Conservation (phyloP, 2,888 invertebrate genomes). For the Camponotus fellah region DNA sequence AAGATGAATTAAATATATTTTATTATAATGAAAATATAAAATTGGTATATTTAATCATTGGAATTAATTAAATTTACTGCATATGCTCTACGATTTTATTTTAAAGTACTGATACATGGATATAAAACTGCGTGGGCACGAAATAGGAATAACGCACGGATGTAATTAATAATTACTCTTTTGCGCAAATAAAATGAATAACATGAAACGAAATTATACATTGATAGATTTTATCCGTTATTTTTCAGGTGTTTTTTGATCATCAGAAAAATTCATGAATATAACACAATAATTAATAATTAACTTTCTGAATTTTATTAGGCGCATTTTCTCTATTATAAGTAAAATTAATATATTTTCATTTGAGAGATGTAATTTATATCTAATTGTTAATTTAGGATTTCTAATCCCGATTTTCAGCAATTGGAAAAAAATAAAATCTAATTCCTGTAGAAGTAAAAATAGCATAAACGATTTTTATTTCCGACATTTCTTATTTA, state of each 20-base stretch:
- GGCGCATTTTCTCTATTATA: neutral
- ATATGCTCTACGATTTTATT: neutral
- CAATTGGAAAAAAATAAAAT: neutral
- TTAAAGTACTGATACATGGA: constrained; percentile 13
- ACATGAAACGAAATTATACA: neutral
- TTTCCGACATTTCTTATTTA: neutral
- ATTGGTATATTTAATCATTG: constrained; percentile 27
- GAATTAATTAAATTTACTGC: constrained; percentile 33
- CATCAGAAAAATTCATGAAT: constrained; percentile 36
- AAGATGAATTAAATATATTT: constrained; percentile 4
- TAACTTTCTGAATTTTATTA: constrained; percentile 21
- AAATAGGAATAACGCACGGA: constrained; percentile 23
- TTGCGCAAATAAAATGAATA: constrained; percentile 29
- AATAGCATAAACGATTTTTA: neutral
- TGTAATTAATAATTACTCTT: constrained; percentile 52
- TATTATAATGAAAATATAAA: constrained; percentile 11
- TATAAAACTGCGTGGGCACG: constrained; percentile 2
- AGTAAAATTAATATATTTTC: neutral
- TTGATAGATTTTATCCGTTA: neutral
- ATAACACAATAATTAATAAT: constrained; percentile 59
- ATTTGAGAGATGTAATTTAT: neutral
- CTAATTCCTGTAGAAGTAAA: constrained; percentile 25
- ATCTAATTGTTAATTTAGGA: neutral
- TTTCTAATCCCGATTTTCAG: neutral
- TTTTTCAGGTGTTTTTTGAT: neutral